Percentiles rank a stretch among this genome's conserved stretches.
These are phyloP conservation scores for Diploscapter pachys DNA, from an alignment of 1,140 invertebrate species.

Conservation along the genomic window DNA sequence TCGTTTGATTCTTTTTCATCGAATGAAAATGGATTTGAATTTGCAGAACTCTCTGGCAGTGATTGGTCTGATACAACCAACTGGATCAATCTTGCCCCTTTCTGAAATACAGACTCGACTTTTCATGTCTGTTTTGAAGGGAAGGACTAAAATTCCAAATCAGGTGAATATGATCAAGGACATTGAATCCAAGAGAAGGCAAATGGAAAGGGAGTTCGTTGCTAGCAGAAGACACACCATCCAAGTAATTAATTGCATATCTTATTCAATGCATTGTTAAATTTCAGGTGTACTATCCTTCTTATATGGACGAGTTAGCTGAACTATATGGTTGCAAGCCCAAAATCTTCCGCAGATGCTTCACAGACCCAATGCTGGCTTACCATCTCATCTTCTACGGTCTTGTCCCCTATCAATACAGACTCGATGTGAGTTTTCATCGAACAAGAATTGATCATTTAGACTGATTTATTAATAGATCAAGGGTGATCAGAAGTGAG, in stretches of 20 bases:
- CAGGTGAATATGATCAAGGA: slow-evolving; percentile 31
- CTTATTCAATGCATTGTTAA: background rate
- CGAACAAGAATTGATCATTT: no score
- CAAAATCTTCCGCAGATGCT: slow-evolving; percentile 50
- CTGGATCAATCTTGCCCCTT: slow-evolving; percentile 62
- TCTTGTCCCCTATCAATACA: slow-evolving; percentile 44
- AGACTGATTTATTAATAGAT: no score
- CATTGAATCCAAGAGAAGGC: slow-evolving; percentile 21
- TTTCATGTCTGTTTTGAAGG: slow-evolving; percentile 42
- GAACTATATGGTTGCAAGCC: slow-evolving; percentile 59
- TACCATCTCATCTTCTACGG: slow-evolving; percentile 38
- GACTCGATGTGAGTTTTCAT: slow-evolving; percentile 31
- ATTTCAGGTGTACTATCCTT: slow-evolving; percentile 57
- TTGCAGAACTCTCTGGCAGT: slow-evolving; percentile 48
- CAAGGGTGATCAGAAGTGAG: no score
- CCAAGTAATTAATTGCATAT: slow-evolving; percentile 37
- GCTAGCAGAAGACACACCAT: slow-evolving; percentile 60
- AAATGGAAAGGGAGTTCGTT: slow-evolving; percentile 54
- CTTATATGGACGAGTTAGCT: slow-evolving; percentile 61
- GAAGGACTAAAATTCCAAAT: slow-evolving; percentile 25
- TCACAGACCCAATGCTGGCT: slow-evolving; percentile 40
- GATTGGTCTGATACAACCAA: slow-evolving; percentile 63
- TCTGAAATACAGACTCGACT: slow-evolving; percentile 63
- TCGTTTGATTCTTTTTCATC: slow-evolving; percentile 40
- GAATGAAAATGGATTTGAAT: background rate